Evolutionary conservation across 2,797 vertebrate genomes (phyloP).

Genomic region (Cynopterus sphinx): DNA sequence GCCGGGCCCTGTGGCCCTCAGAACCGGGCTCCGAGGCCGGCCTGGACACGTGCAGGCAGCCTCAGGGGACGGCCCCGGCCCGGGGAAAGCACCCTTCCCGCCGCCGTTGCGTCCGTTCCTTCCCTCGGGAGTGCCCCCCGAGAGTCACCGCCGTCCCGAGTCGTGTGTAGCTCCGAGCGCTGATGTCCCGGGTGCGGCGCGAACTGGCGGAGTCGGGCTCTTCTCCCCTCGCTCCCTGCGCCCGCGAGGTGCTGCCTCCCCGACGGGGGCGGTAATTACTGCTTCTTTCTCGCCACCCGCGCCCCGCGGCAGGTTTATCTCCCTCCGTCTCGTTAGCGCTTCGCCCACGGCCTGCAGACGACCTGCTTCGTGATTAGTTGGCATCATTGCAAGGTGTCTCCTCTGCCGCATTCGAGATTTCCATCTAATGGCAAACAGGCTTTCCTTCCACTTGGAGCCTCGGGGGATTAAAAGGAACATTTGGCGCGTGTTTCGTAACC

Average conservation of each 20-base stretch:
- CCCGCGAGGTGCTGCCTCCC: constrained; percentile 18
- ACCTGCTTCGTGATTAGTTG: constrained; percentile 73
- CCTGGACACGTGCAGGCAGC: constrained; percentile 48
- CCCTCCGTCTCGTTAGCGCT: constrained; percentile 83
- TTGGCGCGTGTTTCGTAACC: background rate
- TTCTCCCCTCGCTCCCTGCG: background rate
- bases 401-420: constrained; percentile 42
- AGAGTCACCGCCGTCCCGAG: background rate
- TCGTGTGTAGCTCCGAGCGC: constrained; percentile 29
- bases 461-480: background rate
- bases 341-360: constrained; percentile 71
- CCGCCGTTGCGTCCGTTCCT: background rate
- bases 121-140: constrained; percentile 32
- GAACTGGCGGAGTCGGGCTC: background rate
- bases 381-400: constrained; percentile 75
- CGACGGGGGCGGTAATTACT: constrained; percentile 74
- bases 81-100: background rate
- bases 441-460: constrained; percentile 58
- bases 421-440: constrained; percentile 34
- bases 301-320: constrained; percentile 79
- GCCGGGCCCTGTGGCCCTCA: background rate
- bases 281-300: constrained; percentile 73
- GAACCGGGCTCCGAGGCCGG: constrained; percentile 57
- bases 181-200: constrained; percentile 45
- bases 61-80: background rate